Evolutionary conservation across 2,888 invertebrate species (phyloP).

Genomic region (Cataglyphis altisquamis): DNA sequence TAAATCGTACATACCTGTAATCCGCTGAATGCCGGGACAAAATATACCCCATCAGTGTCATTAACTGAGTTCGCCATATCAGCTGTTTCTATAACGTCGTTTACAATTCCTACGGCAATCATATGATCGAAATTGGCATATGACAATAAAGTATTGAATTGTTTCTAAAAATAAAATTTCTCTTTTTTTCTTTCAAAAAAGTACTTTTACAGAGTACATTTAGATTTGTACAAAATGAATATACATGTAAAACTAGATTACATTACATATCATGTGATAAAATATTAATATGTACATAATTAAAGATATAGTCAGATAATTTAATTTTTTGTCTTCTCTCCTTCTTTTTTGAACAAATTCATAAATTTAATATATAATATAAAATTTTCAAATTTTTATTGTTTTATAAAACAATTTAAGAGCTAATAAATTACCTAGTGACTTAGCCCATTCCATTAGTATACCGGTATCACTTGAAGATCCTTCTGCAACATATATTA

Average conservation of each 20-base stretch:
- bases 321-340: background rate
- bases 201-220: background rate
- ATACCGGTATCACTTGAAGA: conserved; percentile 95
- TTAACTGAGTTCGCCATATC: conserved; percentile 90
- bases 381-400: background rate
- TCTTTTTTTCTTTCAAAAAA: background rate
- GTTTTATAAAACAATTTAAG: background rate
- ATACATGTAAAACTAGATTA: background rate
- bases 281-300: background rate
- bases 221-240: background rate
- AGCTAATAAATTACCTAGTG: conserved; percentile 87
- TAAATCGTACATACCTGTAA: conserved; percentile 89
- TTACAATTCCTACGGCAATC: conserved; percentile 88
- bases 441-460: conserved; percentile 94
- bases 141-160: background rate
- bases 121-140: background rate
- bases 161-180: background rate
- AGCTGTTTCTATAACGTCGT: conserved; percentile 89
- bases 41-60: conserved; percentile 93
- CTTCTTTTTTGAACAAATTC: background rate
- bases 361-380: background rate
- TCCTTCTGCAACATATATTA: conserved; percentile 94
- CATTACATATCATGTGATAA: background rate
- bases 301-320: background rate
- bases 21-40: conserved; percentile 96